Percentiles rank a stretch among this genome's conserved stretches.
Conservation (phyloP, 2,797 vertebrate species). For the Sylvia borin region DNA sequence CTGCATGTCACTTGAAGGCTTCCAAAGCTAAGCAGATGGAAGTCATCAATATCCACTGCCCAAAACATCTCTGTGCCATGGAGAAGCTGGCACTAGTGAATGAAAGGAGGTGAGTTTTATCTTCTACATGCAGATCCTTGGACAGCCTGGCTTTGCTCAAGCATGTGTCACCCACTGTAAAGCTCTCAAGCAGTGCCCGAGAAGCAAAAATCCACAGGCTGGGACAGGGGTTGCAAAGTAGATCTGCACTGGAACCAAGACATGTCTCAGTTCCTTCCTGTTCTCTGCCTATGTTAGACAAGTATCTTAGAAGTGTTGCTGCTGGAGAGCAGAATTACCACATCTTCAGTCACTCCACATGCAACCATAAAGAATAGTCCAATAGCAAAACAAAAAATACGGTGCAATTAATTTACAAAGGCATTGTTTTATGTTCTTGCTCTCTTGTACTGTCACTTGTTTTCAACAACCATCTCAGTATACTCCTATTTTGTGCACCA, state of each 20-base stretch:
- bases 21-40: not conserved
- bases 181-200: not conserved
- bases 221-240: not conserved
- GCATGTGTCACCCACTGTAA: not conserved
- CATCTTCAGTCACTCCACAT: not conserved
- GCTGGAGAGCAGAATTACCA: not conserved
- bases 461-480: not conserved
- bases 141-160: not conserved
- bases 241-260: not conserved
- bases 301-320: not conserved
- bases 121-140: not conserved
- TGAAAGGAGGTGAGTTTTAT: not conserved
- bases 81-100: not conserved
- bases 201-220: not conserved
- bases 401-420: not conserved
- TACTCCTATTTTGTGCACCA: not conserved
- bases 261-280: fast-evolving
- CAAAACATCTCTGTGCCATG: not conserved
- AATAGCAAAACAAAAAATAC: not conserved
- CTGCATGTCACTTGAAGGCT: not conserved
- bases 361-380: not conserved
- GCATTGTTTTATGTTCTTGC: not conserved
- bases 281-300: not conserved
- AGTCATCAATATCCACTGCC: not conserved
- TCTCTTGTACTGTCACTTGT: not conserved